A percentile compares a stretch with the other conserved stretches of the same genome.
Evolutionary conservation across 2,113 vertebrate genomes (phyloP).

Genomic region (Cranoglanis bouderius): DNA sequence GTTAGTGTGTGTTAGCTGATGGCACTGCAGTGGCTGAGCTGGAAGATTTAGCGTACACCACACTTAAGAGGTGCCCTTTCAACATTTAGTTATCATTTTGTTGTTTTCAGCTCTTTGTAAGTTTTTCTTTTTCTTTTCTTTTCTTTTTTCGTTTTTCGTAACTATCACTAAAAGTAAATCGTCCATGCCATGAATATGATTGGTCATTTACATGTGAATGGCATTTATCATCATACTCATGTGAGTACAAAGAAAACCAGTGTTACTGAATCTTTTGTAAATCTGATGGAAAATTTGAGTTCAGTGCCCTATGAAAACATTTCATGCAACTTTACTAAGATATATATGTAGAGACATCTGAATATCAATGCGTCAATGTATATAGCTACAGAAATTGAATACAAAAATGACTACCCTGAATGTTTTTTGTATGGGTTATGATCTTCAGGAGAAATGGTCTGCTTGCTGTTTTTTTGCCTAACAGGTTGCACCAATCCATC

Average conservation of each 20-base stretch:
- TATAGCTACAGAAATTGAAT: slow-evolving; percentile 1
- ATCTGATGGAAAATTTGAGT: background rate
- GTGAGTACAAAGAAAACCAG: background rate
- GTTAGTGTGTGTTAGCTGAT: background rate
- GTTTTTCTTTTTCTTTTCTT: no score
- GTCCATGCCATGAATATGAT: background rate
- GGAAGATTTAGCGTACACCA: background rate
- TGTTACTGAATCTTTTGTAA: background rate
- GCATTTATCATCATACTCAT: background rate
- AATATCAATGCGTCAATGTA: background rate
- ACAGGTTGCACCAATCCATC: slow-evolving; percentile 47
- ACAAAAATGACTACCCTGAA: slow-evolving; percentile 9
- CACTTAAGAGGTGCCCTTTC: background rate
- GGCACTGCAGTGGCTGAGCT: background rate
- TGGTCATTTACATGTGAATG: background rate
- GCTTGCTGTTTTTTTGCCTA: slow-evolving; percentile 5
- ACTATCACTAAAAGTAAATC: background rate
- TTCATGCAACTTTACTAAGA: background rate
- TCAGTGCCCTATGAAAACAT: background rate
- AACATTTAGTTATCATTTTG: background rate
- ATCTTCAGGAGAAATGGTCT: slow-evolving; percentile 21
- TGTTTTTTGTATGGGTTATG: slow-evolving; percentile 16
- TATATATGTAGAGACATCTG: background rate
- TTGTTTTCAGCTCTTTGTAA: background rate
- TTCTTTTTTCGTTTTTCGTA: no score